A percentile compares a stretch with the other conserved stretches of the same genome.
These are phyloP conservation scores for Cynaeus angustus DNA, from an alignment of 2,888 invertebrate species.

Conservation along the genomic window DNA sequence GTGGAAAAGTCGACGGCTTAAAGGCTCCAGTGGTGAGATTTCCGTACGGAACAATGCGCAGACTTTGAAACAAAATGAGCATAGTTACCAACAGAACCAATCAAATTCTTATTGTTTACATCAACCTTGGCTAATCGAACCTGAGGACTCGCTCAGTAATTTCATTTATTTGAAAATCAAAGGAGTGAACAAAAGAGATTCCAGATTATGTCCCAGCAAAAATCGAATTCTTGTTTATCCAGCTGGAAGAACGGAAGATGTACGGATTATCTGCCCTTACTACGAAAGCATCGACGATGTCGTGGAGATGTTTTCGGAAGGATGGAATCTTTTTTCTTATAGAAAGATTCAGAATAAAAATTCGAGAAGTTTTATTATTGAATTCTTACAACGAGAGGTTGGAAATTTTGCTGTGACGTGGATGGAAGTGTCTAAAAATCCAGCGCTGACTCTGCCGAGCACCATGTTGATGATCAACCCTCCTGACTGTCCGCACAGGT, in stretches of 20 bases:
- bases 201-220: conserved; percentile 76
- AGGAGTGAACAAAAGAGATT: conserved; percentile 74
- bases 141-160: conserved; percentile 80
- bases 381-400: conserved; percentile 83
- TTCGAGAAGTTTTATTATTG: conserved; percentile 82
- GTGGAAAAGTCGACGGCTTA: conserved; percentile 78
- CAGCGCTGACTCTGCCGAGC: conserved; percentile 73
- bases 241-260: conserved; percentile 77
- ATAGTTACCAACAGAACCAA: conserved; percentile 74
- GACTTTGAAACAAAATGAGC: conserved; percentile 68
- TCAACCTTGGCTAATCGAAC: conserved; percentile 86
- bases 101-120: conserved; percentile 76
- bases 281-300: conserved; percentile 68
- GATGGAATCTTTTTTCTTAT: conserved; percentile 69
- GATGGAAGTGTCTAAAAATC: conserved; percentile 85
- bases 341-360: conserved; percentile 72
- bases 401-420: conserved; percentile 85
- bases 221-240: conserved; percentile 84
- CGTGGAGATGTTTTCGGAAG: conserved; percentile 83
- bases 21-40: conserved; percentile 84
- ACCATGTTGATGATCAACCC: conserved; percentile 73
- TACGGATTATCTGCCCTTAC: conserved; percentile 80
- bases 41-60: conserved; percentile 78
- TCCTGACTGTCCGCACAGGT: conserved; percentile 81
- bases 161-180: conserved; percentile 83